These are phyloP conservation scores for Lycaena phlaeas DNA, from an alignment of 2,888 invertebrate species.

Conservation along the genomic window DNA sequence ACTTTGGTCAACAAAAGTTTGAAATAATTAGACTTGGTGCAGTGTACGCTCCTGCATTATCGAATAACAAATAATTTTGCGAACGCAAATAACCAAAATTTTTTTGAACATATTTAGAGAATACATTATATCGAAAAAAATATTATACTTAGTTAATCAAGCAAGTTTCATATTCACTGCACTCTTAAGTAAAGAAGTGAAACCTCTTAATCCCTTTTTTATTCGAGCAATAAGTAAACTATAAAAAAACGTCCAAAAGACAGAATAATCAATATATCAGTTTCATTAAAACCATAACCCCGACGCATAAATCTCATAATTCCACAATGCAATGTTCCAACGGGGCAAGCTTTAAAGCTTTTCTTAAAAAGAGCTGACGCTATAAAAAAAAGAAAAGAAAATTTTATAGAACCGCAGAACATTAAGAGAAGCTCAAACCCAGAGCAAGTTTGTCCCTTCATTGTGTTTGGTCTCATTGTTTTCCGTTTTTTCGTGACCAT, in stretches of 20 bases:
- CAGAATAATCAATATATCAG: too few relatives aligned
- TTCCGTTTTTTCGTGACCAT: slow-evolving; percentile 15
- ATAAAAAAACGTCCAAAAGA: too few relatives aligned
- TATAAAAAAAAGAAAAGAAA: slow-evolving; percentile 29
- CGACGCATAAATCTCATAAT: slow-evolving; percentile 6
- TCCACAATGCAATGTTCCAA: background rate
- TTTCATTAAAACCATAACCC: slow-evolving; percentile 1
- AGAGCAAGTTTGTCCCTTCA: slow-evolving; percentile 25
- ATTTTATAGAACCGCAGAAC: slow-evolving; percentile 25
- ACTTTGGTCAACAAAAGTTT: background rate
- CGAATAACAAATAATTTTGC: too few relatives aligned
- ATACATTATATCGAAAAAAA: too few relatives aligned
- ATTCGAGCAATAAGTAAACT: too few relatives aligned
- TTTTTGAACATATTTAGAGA: too few relatives aligned
- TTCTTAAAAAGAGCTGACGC: slow-evolving; percentile 22
- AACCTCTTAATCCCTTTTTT: too few relatives aligned
- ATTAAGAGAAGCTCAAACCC: slow-evolving; percentile 16
- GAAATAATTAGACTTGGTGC: background rate
- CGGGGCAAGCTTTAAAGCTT: slow-evolving; percentile 3
- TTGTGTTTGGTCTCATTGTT: slow-evolving; percentile 43
- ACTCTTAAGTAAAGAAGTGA: too few relatives aligned
- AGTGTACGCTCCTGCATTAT: too few relatives aligned
- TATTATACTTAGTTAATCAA: too few relatives aligned
- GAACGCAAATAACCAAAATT: too few relatives aligned
- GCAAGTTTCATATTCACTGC: too few relatives aligned